These are phyloP conservation scores for Galerucella nymphaeae DNA, from an alignment of 2,888 invertebrate species.

Conservation along the genomic window DNA sequence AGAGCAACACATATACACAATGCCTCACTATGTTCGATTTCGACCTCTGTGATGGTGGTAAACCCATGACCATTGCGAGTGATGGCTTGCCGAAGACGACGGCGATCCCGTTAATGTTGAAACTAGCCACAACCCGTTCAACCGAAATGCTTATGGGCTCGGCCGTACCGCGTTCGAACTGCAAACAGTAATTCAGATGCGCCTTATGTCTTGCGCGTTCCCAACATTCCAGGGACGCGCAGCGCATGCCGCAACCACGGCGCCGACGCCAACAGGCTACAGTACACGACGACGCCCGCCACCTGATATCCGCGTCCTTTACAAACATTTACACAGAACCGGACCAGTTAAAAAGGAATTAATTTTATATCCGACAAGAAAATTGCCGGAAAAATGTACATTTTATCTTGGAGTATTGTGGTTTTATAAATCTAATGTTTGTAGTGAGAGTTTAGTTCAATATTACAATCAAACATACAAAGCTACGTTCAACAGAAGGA, in stretches of 20 bases:
- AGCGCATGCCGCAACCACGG: constrained; percentile 43
- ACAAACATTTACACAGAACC: constrained; percentile 1
- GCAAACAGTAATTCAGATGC: constrained; percentile 50
- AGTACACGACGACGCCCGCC: constrained; percentile 26
- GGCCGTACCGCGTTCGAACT: constrained; percentile 50
- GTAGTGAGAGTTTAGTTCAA: too few species aligned
- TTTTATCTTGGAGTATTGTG: too few species aligned
- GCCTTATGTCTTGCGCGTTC: constrained; percentile 47
- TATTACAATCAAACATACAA: too few species aligned
- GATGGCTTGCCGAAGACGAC: constrained; percentile 34
- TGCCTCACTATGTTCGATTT: constrained; percentile 53
- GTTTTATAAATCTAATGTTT: too few species aligned
- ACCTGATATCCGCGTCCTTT: constrained; percentile 29
- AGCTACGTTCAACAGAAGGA: too few species aligned
- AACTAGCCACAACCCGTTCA: constrained; percentile 55
- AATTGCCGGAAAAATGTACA: neutral
- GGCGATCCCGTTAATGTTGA: constrained; percentile 43
- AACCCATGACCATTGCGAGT: constrained; percentile 54
- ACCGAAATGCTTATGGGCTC: constrained; percentile 51
- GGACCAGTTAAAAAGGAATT: neutral
- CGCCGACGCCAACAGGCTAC: constrained; percentile 39
- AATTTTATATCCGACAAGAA: neutral
- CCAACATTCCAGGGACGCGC: constrained; percentile 48
- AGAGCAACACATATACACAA: constrained; percentile 52
- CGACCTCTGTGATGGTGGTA: constrained; percentile 51